These are phyloP conservation scores for Drosophila fuyamai DNA, from an alignment of 1,140 invertebrate genomes.

Conservation along the genomic window DNA sequence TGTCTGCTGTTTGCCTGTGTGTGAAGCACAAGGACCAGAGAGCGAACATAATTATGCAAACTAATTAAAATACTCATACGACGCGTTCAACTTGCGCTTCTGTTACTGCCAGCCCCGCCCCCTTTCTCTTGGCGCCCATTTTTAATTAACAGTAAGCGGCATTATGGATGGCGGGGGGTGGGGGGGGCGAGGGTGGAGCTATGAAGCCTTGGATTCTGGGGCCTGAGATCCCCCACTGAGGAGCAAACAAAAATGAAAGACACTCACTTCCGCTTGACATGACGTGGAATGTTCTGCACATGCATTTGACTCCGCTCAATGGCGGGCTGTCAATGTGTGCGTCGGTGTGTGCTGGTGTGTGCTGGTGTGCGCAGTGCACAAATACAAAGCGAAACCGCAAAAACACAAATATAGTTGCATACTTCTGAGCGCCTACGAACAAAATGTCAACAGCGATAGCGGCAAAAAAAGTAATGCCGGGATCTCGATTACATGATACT, in stretches of 20 bases:
- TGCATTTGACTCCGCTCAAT: slow-evolving; percentile 75
- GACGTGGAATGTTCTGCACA: slow-evolving; percentile 72
- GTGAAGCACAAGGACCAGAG: slow-evolving; percentile 12
- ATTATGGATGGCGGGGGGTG: slow-evolving; percentile 27
- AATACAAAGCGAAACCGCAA: slow-evolving; percentile 78
- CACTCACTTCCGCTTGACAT: slow-evolving; percentile 82
- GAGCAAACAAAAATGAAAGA: slow-evolving; percentile 81
- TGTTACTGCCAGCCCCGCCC: slow-evolving; percentile 37
- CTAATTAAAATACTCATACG: slow-evolving; percentile 83
- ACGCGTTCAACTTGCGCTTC: slow-evolving; percentile 58
- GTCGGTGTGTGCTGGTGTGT: slow-evolving; percentile 37
- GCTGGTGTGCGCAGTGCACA: slow-evolving; percentile 56
- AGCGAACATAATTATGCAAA: slow-evolving; percentile 81
- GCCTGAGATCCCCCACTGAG: slow-evolving; percentile 35
- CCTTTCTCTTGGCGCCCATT: slow-evolving; percentile 63
- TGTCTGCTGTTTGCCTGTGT: not conserved
- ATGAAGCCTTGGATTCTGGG: not conserved
- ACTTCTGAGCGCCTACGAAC: slow-evolving; percentile 74
- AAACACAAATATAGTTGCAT: slow-evolving; percentile 81
- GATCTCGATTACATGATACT: slow-evolving; percentile 12
- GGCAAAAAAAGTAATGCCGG: slow-evolving; percentile 20
- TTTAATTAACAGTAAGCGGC: slow-evolving; percentile 82
- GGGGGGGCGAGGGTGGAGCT: not conserved
- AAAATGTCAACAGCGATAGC: slow-evolving; percentile 54
- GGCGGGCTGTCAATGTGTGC: slow-evolving; percentile 35